Base-by-base conservation (phyloP, 2,888 invertebrate species). In the Elysia crispata region DNA sequence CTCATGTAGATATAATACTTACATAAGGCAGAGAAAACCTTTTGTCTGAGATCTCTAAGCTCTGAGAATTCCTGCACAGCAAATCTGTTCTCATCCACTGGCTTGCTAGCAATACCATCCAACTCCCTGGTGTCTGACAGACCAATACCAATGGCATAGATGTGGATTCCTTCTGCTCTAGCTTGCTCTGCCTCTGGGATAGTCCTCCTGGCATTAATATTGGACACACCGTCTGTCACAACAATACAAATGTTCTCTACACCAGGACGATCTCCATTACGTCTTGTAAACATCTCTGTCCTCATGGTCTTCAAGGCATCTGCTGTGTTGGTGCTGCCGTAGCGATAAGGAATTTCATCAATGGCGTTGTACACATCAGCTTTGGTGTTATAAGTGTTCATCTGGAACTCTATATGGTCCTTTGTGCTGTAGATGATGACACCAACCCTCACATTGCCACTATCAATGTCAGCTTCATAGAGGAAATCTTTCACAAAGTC, bases 191-290 rank as follows among this genome's bases (percentile, higher is more conserved):
- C 91, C 69, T 89, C 87, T 1, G 87, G 85, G 25, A 88, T 80
- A 0, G 89, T 89, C 33, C 82, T 73, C 57, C 86, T 78, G 6
- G 85, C 78, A 79, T 89, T 89, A 77, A 91, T 89, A 79, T 90
- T 90, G 15, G 91, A 91, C 11, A 90, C 87, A 80, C 91, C 91
- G 77, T 91, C 90, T 30, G 90, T 89, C 57, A 91, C 83, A 30
- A 90, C 85, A 57, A 91, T 86, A 25, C 86, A 86, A 64, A 90
- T 83, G 77, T 91, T 90, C 18, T 83, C 83, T 5, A 86, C 90
- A 33, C 86, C 85, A 33, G 87, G 86, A 54, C 91, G 83, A 80
- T 90, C 90, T 5, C 91, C 91, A 77, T 87, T 86, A 15, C 66
- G 82, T 69, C 41, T 76, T 25, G 84, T 86, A 81, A 88, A 91